Conservation (phyloP, 2,113 vertebrate species). For the Mungos mungo region DNA sequence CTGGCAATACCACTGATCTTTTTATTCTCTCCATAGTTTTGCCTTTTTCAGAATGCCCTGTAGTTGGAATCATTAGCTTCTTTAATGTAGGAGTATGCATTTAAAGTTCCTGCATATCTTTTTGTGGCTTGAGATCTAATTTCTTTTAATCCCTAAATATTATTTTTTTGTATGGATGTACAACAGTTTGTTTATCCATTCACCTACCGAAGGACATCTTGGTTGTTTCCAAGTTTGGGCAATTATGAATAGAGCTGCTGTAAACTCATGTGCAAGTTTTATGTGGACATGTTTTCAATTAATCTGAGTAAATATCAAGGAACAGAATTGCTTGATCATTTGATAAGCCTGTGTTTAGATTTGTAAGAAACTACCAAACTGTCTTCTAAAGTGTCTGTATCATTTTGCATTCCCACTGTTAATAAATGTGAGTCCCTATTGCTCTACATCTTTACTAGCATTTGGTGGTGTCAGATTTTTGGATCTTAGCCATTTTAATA, state of each 20-base stretch:
- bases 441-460: background rate
- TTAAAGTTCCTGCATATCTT: background rate
- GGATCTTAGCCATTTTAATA: background rate
- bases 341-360: background rate
- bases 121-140: background rate
- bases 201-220: background rate
- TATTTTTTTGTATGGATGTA: background rate
- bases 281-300: background rate
- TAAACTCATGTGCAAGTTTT: slow-evolving; percentile 2
- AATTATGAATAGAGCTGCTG: background rate
- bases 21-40: background rate
- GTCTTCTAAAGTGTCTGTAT: background rate
- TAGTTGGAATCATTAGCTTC: background rate
- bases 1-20: background rate
- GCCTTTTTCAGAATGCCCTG: background rate
- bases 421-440: background rate
- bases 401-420: background rate
- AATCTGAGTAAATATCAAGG: background rate
- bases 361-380: background rate
- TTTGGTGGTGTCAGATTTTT: slow-evolving; percentile 8
- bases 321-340: background rate
- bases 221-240: background rate
- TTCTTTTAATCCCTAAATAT: background rate
- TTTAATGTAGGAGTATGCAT: background rate
- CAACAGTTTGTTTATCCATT: background rate